These are phyloP conservation scores for Synodontis membranacea DNA, from an alignment of 2,113 vertebrate genomes.

Conservation along the genomic window DNA sequence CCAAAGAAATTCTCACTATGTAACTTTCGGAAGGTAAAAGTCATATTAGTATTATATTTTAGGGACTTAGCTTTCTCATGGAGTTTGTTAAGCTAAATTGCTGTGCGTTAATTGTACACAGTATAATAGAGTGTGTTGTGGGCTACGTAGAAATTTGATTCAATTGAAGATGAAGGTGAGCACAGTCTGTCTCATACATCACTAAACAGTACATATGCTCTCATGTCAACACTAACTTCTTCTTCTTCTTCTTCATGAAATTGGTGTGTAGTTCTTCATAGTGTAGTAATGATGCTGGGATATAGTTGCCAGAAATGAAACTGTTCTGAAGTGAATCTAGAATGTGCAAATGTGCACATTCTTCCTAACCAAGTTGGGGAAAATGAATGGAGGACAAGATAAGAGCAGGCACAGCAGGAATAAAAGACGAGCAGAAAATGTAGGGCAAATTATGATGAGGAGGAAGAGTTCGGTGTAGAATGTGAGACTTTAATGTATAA, in stretches of 20 bases:
- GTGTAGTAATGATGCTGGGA: slow-evolving; percentile 27
- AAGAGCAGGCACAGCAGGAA: not conserved
- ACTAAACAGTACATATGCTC: not conserved
- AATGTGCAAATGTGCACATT: slow-evolving; percentile 36
- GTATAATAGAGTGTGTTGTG: not conserved
- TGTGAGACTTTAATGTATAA: slow-evolving; percentile 27
- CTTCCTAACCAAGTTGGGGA: slow-evolving; percentile 11
- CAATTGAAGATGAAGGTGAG: not conserved
- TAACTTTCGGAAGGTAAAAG: too few relatives aligned
- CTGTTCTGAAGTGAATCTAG: slow-evolving; percentile 20
- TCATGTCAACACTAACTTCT: slow-evolving; percentile 30
- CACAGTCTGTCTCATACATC: slow-evolving; percentile 8
- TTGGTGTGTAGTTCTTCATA: not conserved
- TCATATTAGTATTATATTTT: too few relatives aligned
- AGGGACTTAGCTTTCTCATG: too few relatives aligned
- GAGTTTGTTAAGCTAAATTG: not conserved
- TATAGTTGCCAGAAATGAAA: slow-evolving; percentile 34
- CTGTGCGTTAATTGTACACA: not conserved
- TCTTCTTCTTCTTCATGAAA: slow-evolving; percentile 17
- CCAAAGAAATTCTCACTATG: too few relatives aligned
- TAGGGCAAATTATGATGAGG: not conserved
- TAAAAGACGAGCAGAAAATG: not conserved
- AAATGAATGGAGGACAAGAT: slow-evolving; percentile 37
- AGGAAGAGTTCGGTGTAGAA: slow-evolving; percentile 3
- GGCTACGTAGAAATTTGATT: not conserved